Evolutionary conservation across 2,888 invertebrate genomes (phyloP), one percentile per base, ranked within the genome.

Genomic region (Acholoe squamosa): DNA sequence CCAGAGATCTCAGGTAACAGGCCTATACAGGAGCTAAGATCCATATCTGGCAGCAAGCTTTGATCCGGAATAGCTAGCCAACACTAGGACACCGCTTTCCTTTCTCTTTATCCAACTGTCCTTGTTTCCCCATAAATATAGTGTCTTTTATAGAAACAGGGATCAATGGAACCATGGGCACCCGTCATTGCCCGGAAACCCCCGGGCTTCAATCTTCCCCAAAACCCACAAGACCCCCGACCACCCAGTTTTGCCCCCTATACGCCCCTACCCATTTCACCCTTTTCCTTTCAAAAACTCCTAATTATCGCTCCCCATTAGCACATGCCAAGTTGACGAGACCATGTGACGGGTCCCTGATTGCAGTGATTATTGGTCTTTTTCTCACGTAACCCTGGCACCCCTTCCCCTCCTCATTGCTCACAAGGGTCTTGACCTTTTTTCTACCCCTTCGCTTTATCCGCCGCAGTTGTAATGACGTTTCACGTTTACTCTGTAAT

Each of bases 341-440:
- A 67, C 71, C 71, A 1, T 28, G 71, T 71, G 71, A 71, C 71
- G 14, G 71, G 71, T 3, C 28, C 71, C 71, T 71, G 71, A 71
- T 71, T 61, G 71, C 28, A 71, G 5, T 28, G 14, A 25, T 71
- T 28, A 71, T 25, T 28, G 25, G 28, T 28, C 31, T 71, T 71
- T 71, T 61, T 61, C 61, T 61, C 61, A 61, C 61, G 61, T n/a
- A n/a, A n/a, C 71, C 71, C 31, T 71, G 31, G 28, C 10, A 7
- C n/a, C 61, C 61, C 61, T 61, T 19, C 61, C 61, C 61, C 61
- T 61, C 12, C 61, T 43, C 43, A 61, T n/a, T 61, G n/a, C n/a
- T 61, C 71, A 71, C 71, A 28, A 28, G 71, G 71, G 71, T 28
- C 71, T 71, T 71, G 71, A 28, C 71, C 71, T 71, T 71, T 71